Conservation (phyloP, 1,140 invertebrate genomes). For the Procambarus virginalis region DNA sequence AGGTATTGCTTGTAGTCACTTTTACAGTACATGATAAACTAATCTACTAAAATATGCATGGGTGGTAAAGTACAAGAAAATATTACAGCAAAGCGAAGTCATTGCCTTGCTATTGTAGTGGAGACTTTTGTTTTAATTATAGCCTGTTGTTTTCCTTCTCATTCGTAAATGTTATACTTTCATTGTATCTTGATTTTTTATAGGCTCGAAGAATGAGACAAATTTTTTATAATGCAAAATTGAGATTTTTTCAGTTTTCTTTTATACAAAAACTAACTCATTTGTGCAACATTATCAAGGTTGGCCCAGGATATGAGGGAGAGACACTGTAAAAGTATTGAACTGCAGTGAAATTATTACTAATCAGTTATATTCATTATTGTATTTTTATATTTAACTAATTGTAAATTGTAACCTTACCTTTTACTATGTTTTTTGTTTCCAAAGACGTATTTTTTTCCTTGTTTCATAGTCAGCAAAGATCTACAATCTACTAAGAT, state of each 20-base stretch:
- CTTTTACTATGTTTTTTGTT: neutral
- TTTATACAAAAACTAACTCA: neutral
- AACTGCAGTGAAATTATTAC: neutral
- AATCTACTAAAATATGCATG: conserved; percentile 56
- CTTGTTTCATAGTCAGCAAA: neutral
- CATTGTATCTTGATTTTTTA: conserved; percentile 18
- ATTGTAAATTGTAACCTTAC: neutral
- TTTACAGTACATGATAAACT: conserved; percentile 36
- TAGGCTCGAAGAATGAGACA: conserved; percentile 25
- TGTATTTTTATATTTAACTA: neutral
- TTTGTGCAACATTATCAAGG: conserved; percentile 34
- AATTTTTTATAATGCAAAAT: conserved; percentile 35
- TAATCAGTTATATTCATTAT: neutral
- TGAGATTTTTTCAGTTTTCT: conserved; percentile 21
- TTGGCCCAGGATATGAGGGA: conserved; percentile 44
- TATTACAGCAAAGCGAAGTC: conserved; percentile 34
- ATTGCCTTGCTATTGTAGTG: conserved; percentile 25
- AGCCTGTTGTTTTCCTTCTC: conserved; percentile 30
- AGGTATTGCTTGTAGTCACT: conserved; percentile 54
- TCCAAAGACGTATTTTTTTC: neutral
- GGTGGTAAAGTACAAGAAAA: conserved; percentile 58
- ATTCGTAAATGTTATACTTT: conserved; percentile 21
- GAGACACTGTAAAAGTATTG: conserved; percentile 25
- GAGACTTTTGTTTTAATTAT: conserved; percentile 34
- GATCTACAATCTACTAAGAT: neutral